Evolutionary conservation across 2,888 invertebrate genomes (phyloP), one percentile per base, ranked within the genome.

Genomic region (Microchrysa polita): DNA sequence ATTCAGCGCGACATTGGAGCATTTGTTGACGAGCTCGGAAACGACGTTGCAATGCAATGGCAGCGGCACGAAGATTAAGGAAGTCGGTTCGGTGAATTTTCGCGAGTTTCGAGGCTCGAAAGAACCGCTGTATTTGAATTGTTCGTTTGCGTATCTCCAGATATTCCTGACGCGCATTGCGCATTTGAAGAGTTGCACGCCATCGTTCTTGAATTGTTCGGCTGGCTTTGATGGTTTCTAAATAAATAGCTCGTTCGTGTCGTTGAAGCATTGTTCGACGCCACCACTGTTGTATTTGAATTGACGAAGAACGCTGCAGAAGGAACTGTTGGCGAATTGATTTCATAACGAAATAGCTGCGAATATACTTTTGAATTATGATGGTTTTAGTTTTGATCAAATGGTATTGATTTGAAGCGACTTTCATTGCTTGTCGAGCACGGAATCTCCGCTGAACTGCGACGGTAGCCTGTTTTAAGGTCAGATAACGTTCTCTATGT

Each of bases 221-320:
- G 5, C 22, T 16, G n/a, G 16, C 59, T 9, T 42, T 59, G 7
- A 69, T 18, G 5, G 57, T 78, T 63, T 52, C 61, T 14, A 73
- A 53, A 76, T 40, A 63, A 7, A 4, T 59, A 16, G 76, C 80
- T 81, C 48, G 83, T 79, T 77, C 77, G 77, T 42, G 81, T 80
- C 83, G 82, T 85, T n/a, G 79, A 72, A 60, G 82, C n/a, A 22
- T 83, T 75, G 74, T 42, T 10, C 79, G 81, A 74, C 84, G 84
- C 76, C 84, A 87, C 73, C 83, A 77, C 69, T 76, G 81, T 77
- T 87, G 87, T 72, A 87, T 77, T 12, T 57, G 44, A 10, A 76
- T 55, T 14, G 67, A 22, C 0, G 59, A 7, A 2, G 12, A 44
- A n/a, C 52, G 71, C 10, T 67, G 18, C 1, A 5, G 14, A 16